Base-by-base conservation (phyloP, 1,140 invertebrate species). In the Caenorhabditis brenneri region DNA sequence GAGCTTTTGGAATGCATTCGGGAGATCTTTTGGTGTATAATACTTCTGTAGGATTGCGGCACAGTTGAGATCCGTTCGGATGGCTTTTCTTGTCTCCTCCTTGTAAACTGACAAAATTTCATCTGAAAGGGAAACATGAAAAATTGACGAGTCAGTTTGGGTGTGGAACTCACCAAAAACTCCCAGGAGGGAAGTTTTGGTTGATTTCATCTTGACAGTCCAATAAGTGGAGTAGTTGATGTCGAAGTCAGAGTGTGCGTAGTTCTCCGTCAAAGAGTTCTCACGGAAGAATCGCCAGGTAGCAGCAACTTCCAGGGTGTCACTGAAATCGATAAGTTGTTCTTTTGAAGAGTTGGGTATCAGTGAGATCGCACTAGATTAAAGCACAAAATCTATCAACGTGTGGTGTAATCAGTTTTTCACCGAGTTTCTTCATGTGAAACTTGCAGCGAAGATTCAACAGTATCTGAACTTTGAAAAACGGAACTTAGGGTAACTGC, bases 1-100 rank as follows among this genome's bases (percentile, higher is more conserved):
- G 15, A 74, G 65, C 36, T 74, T 74, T n/a, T 74, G 65, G 65
- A 74, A 74, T 12, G 36, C 65, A 42, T 74, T 74, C 24, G 65
- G 65, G 22, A 74, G 36, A 24, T 74, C 65, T 31, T 74, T 74
- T 15, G 42, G 33, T 9, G 65, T 74, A n/a, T 46, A 74, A 22
- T 74, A 15, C 2, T 74, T 74, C 9, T 36, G 36, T 3, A 74
- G 36, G 10, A 74, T 42, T 15, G n/a, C 6, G 10, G 65, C 65
- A 24, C 36, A 46, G 19, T 46, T 74, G 36, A 74, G 19, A 15
- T 74, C 65, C 0, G 36, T 22, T 2, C 65, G 65, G n/a, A 74
- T 42, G 2, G 36, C 22, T 74, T 74, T 74, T 46, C 36, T 42
- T 3, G 36, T 74, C 0, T 46, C 65, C 46, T 74, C 65, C 46